Conservation (phyloP, 1,140 invertebrate species). For the Delia radicum region DNA sequence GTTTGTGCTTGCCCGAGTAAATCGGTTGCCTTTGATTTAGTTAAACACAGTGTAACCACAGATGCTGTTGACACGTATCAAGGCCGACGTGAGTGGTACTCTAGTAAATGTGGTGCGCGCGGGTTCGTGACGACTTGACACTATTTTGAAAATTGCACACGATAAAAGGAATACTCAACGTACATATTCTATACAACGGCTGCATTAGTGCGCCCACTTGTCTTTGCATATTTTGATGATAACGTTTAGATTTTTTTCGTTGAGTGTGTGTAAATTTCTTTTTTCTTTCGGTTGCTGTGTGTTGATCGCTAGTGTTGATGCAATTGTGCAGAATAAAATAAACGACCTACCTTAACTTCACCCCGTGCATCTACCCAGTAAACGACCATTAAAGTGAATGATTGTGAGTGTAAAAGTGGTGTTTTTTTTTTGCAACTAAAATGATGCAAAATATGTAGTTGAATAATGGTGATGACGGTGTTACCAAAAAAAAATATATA, state of each 20-base stretch:
- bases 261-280: no score
- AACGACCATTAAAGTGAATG: background rate
- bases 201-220: no score
- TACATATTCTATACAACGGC: background rate
- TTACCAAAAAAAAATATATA: no score
- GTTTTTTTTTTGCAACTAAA: no score
- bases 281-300: background rate
- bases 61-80: slow-evolving; percentile 46
- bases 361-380: no score
- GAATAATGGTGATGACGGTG: no score
- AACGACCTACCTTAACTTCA: background rate
- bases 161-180: background rate
- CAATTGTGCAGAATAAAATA: background rate
- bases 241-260: background rate
- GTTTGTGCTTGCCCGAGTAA: background rate
- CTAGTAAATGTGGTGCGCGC: slow-evolving; percentile 15
- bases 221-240: background rate
- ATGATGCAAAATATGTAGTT: background rate
- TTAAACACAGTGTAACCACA: slow-evolving; percentile 27
- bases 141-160: slow-evolving; percentile 10
- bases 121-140: slow-evolving; percentile 24
- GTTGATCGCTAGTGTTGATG: background rate
- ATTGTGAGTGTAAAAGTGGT: background rate
- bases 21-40: slow-evolving; percentile 15
- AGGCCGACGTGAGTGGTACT: slow-evolving; percentile 32